Base-by-base conservation (phyloP, 2,888 invertebrate species). In the Platycnemis pennipes region DNA sequence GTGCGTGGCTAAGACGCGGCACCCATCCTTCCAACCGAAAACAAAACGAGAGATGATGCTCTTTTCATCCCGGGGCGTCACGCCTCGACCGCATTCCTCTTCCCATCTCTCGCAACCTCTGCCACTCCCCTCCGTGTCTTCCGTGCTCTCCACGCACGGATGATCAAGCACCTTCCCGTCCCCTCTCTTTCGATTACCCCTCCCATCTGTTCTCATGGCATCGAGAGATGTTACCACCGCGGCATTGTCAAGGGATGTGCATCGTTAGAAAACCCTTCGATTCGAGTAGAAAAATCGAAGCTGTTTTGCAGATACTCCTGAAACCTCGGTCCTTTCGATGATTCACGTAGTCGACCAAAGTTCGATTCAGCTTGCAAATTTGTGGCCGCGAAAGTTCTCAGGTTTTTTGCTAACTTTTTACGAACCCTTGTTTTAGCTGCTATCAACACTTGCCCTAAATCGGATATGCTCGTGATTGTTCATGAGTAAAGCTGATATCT, bases 71-170 rank as follows among this genome's bases (percentile, higher is more conserved):
- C 77, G 77, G 77, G 16, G 77, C 11, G 31, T 77, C 77, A 46
- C 87, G 87, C 45, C 45, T 45, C 87, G 13, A 2, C 91, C 91
- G 63, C 91, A 44, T 63, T n/a, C 63, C 91, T 19, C n/a, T 37
- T 37, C 19, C 63, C 5, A 5, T 0, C 26, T 5, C 26, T 26
- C 63, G 69, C 77, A 16, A 13, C n/a, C 63, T n/a, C 31, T 77
- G 31, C 77, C 77, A 0, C 37, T 77, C 77, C 77, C 63, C 19
- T 56, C 63, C 77, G 49, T 49, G 8, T 7, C 37, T 63, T 26
- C 56, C 16, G 37, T 91, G 91, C 63, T 91, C 91, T 91, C 88
- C 88, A 63, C 44, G 91, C 91, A 63, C 63, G 91, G 69, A 69
- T 69, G 91, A 13, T 26, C 37, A 77, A 37, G 11, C 77, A 77